phyloP scores from a whole-genome alignment of 2,797 vertebrate genomes.

The Heterohyrax brucei region DNA sequence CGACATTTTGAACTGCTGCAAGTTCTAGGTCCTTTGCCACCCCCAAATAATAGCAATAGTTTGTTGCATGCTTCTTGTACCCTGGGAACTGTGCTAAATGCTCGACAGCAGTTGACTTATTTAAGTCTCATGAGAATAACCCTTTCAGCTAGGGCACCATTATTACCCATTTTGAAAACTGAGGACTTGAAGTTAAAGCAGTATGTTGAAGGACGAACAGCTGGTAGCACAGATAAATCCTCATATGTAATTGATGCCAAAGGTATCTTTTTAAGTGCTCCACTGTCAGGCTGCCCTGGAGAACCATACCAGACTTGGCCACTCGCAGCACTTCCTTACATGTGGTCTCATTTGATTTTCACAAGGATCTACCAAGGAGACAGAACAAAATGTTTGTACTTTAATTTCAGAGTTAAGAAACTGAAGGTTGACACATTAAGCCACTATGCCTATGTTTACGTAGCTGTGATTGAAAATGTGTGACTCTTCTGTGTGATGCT shows the following conservation, averaged over 20 bases:
- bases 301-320: fast-evolving
- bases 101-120: background rate
- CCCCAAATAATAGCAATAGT: no score
- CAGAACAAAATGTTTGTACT: background rate
- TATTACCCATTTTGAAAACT: background rate
- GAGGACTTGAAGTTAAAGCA: background rate
- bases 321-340: fast-evolving
- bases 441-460: background rate
- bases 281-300: background rate
- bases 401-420: background rate
- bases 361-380: background rate
- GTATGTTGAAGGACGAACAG: background rate
- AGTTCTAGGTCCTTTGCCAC: background rate
- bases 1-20: background rate
- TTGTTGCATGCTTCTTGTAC: background rate
- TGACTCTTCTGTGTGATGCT: background rate
- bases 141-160: background rate
- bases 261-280: background rate
- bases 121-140: background rate
- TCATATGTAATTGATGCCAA: background rate
- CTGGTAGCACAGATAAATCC: background rate
- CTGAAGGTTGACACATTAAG: background rate
- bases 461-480: background rate
- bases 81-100: background rate
- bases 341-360: background rate